A percentile compares a stretch with the other conserved stretches of the same genome.
These are phyloP conservation scores for Drosophila tani DNA, from an alignment of 1,140 invertebrate species.

Conservation along the genomic window DNA sequence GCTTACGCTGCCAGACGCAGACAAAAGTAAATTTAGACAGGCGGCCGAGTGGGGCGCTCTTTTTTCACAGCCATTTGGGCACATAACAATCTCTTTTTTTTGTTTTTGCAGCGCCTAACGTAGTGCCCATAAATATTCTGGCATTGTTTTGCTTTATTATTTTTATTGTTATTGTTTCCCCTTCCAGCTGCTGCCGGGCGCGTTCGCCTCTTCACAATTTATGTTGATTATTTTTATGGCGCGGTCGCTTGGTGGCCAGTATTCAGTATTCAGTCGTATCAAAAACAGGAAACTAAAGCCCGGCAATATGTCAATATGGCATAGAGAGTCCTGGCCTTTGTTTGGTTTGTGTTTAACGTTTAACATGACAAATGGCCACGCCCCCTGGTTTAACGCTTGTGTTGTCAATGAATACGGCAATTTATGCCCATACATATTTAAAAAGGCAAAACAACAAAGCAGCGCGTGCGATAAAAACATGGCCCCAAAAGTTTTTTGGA, in stretches of 20 bases:
- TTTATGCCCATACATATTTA: constrained; percentile 62
- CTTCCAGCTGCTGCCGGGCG: not conserved
- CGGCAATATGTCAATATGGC: constrained; percentile 75
- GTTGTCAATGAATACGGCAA: constrained; percentile 67
- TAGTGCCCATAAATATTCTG: constrained; percentile 77
- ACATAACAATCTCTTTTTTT: constrained; percentile 57
- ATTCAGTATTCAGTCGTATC: constrained; percentile 39
- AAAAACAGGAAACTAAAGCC: constrained; percentile 64
- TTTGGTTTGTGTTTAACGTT: constrained; percentile 65
- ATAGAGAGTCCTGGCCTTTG: constrained; percentile 38
- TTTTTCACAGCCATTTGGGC: constrained; percentile 77
- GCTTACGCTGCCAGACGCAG: constrained; percentile 71
- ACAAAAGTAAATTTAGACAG: constrained; percentile 68
- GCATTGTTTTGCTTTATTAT: constrained; percentile 83
- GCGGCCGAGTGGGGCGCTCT: constrained; percentile 8
- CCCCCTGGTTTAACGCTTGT: constrained; percentile 62
- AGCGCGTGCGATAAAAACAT: constrained; percentile 22
- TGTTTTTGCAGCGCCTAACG: constrained; percentile 24
- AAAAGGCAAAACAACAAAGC: constrained; percentile 28
- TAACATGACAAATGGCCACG: constrained; percentile 80
- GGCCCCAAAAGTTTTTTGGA: constrained; percentile 27
- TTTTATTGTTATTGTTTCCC: constrained; percentile 81
- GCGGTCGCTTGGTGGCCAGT: constrained; percentile 77
- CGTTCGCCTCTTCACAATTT: constrained; percentile 64
- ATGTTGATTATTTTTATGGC: constrained; percentile 83